Evolutionary conservation across 2,113 vertebrate genomes (phyloP), one percentile per base, ranked within the genome.

Genomic region (Xerus inauris): DNA sequence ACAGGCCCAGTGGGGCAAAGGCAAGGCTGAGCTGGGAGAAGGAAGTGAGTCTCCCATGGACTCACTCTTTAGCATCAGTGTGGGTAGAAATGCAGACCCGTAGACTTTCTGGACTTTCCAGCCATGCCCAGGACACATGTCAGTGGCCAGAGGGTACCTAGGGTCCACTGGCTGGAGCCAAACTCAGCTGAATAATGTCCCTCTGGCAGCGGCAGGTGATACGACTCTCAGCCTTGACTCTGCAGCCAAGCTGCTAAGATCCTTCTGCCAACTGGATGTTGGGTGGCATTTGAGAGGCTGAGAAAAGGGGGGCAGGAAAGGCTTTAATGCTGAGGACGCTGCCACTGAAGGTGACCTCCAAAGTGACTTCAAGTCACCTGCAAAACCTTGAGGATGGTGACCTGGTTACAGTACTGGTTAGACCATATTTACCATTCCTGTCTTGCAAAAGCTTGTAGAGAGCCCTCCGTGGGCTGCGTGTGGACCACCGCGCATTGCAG

Each of bases 291-390:
- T 54, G 54, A 54, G 54, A 54, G 54, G 54, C 54, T 20, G 51
- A 54, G 54, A 54, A 19, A 20, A 20, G 20, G 20, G 54, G 54
- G 16, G 54, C 87, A 42, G 94, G 94, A 83, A 87, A 94, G 95
- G 94, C 94, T 95, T 94, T 92, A 95, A 77, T 11, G 19, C 79
- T 64, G 95, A 88, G 83, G 93, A 95, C 73, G 95, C 47, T 79
- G 95, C 76, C 97, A 96, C 90, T 93, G 96, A 97, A 94, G 90
- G 87, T 0, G 92, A 97, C 97, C 97, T 91, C 92, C 94, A 93
- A 84, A 59, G 73, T 51, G 1, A 89, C 81, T 81, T 85, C 72
- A 90, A 64, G 95, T 91, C 92, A 97, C 97, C 94, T 97, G 97
- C 95, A 97, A 98, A 97, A 97, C 94, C 47, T 49, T 49, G 47